phyloP scores from a whole-genome alignment of 2,797 vertebrate genomes.

The Urosaurus nigricauda region DNA sequence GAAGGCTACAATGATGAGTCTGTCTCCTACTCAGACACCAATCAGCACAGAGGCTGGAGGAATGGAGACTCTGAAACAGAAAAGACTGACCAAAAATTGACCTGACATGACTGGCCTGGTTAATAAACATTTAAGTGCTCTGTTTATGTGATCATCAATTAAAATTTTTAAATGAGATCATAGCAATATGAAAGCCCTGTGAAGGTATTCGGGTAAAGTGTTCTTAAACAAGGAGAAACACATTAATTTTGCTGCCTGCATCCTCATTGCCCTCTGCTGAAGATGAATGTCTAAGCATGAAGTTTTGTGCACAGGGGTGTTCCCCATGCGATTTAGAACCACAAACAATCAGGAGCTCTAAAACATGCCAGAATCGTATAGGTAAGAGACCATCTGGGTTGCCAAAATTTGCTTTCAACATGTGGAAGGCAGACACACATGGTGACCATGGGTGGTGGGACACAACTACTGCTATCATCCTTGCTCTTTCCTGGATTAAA shows the following conservation, averaged over 20 bases:
- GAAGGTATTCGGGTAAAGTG: not conserved
- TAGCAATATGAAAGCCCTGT: not conserved
- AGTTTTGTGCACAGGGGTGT: not conserved
- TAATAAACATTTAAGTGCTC: not conserved
- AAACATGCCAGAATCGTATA: not conserved
- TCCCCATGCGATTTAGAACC: not conserved
- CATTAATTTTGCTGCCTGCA: too few species aligned
- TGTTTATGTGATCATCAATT: not conserved
- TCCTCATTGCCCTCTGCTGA: too few species aligned
- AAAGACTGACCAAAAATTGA: not conserved
- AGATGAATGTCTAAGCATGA: too few species aligned
- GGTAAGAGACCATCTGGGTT: not conserved
- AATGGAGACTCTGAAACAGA: not conserved
- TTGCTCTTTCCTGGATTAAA: too few species aligned
- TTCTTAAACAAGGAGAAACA: too few species aligned
- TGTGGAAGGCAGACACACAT: too few species aligned
- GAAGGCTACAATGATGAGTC: not conserved
- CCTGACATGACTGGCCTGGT: not conserved
- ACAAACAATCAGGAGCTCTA: not conserved
- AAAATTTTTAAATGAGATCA: not conserved
- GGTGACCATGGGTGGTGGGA: too few species aligned
- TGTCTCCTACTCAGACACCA: not conserved
- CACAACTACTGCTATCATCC: not conserved
- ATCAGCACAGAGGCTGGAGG: not conserved
- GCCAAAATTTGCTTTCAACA: not conserved